Evolutionary conservation across 1,140 invertebrate species (phyloP), one percentile per base, ranked within the genome.

Genomic region (Anagrus nilaparvatae): DNA sequence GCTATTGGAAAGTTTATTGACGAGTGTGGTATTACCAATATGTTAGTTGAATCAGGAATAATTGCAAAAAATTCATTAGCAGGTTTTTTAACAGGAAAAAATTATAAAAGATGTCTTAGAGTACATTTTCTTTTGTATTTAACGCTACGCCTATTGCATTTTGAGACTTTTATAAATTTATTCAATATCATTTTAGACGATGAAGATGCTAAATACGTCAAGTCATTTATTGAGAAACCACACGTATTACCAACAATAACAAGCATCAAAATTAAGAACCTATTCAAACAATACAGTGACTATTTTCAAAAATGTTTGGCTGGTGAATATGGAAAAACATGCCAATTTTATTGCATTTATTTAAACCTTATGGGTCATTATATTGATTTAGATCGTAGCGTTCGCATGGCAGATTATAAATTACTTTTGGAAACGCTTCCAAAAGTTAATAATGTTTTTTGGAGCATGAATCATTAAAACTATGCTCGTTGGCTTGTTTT

Each of bases 81-180:
- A n/a, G n/a, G n/a, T n/a, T n/a, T n/a, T n/a, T n/a, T n/a, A n/a
- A n/a, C n/a, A n/a, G n/a, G n/a, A n/a, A n/a, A n/a, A n/a, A n/a
- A n/a, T n/a, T n/a, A n/a, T n/a, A n/a, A n/a, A 45, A 28, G 69
- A 5, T 70, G 64, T 36, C 72, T 70, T 50, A 38, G 64, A 18
- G 32, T 72, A 6, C 67, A 72, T 51, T 56, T 60, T 13, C 21
- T 43, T 36, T 19, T 37, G 9, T 17, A 17, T n/a, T 28, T 32
- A 27, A 4, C 14, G 6, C 5, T 42, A 10, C 12, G 18, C 10
- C 13, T 37, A 4, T 14, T 36, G 16, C 13, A 34, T 43, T 52
- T 52, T 24, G n/a, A 39, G 10, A 12, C 7, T 35, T 27, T 31
- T 35, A 17, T 27, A 40, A 24, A 28, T 13, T 44, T 27, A 25